Base-by-base conservation (phyloP, 2,113 vertebrate genomes). In the Candoia aspera region DNA sequence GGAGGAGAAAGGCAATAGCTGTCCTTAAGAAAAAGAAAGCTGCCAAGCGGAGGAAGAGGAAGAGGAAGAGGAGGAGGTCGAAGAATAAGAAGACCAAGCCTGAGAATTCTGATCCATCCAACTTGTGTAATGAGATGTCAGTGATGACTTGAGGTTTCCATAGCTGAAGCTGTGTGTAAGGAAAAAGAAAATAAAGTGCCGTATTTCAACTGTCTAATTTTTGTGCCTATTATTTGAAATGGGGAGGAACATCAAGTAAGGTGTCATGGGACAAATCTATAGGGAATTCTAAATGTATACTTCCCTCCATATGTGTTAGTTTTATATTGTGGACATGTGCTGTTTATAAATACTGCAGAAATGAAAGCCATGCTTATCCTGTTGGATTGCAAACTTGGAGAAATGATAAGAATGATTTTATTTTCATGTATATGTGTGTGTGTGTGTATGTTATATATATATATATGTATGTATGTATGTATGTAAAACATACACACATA, bases 141-240 rank as follows among this genome's bases (percentile, higher is more conserved):
- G 15, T 42, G 55, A 55, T 2, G 4, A 42, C 79, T 42, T 37
- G 42, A 83, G 42, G 49, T 89, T 85, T 85, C 87, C 91, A 89
- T 37, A 92, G 73, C 91, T 92, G 91, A 91, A 46, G 85, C 91
- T 92, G 46, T 55, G 62, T 91, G 91, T 88, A 79, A 57, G 91
- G n/a, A 89, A 92, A 92, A 87, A 49, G 83, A 83, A 54, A 92
- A 89, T 92, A 92, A 92, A 92, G 23, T 64, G 49, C 17, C 87
- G 0, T 89, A 89, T 64, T 92, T 92, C 87, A 64, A 55, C 15
- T 37, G 42, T 42, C 58, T 88, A 6, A 62, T 86, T 86, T 53
- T 84, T 37, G 23, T 85, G 23, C 58, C 58, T 64, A 1, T 92
- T 89, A 57, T 85, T 85, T 62, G 58, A 33, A 21, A 1, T 49